Base-by-base conservation (phyloP, 1,140 invertebrate species). In the Trichonephila clavata region DNA sequence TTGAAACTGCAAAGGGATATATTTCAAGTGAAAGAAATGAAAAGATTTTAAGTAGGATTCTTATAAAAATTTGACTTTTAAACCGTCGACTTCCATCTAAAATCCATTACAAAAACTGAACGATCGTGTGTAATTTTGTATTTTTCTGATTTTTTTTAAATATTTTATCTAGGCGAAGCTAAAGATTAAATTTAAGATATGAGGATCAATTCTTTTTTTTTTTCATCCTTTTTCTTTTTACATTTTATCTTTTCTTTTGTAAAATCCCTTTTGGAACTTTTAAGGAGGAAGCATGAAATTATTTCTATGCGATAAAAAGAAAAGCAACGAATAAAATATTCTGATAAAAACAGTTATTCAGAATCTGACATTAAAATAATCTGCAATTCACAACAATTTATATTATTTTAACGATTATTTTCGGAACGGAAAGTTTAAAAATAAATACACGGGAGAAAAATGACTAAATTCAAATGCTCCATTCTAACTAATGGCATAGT, bases 101-200 rank as follows among this genome's bases (percentile, higher is more conserved):
- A 87, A 87, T 63, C 86, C 60, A 87, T 87, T 87, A 87, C 50
- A 87, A 65, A 32, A 87, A 65, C 32, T 57, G 86, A 65, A 57
- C 59, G 32, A 16, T 61, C 60, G 32, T 65, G 32, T 65, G 32
- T 87, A 63, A 87, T 63, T 87, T 87, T 27, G 18, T 87, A 57
- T 63, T 63, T 87, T 87, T 10, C 32, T 1, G 4, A 59, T 57
- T 20, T 20, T 84, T 50, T 21, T 13, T 14, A 77, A 27, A 77
- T 10, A 4, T 77, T 32, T 77, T 77, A 32, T 27, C 68, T 32
- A 18, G 27, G 27, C 32, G 27, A 27, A 77, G 68, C 68, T 27
- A 32, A 77, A 27, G 81, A 83, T 57, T 83, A 83, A 83, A 77
- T 77, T 77, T 77, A 77, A 50, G 81, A n/a, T 83, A 83, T 59